These are phyloP conservation scores for Podarcis raffonei DNA, from an alignment of 2,113 vertebrate species.

Conservation along the genomic window DNA sequence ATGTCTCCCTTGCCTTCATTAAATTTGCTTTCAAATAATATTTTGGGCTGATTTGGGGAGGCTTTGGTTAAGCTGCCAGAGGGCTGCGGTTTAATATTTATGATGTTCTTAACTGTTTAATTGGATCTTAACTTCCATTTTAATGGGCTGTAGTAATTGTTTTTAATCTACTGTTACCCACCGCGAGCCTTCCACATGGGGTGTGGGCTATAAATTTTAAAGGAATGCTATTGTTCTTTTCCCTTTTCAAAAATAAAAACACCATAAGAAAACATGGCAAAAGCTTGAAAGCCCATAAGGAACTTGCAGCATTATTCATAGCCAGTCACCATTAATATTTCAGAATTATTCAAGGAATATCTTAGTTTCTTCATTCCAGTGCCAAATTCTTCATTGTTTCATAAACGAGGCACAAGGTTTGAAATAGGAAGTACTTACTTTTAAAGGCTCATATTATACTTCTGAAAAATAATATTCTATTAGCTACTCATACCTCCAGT, in stretches of 20 bases:
- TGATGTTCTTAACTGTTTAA: constrained; percentile 39
- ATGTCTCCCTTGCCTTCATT: not conserved
- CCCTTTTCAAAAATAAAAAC: constrained; percentile 11
- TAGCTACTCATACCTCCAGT: not conserved
- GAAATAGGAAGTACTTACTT: constrained; percentile 8
- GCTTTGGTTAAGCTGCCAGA: constrained; percentile 28
- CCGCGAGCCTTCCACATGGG: constrained; percentile 19
- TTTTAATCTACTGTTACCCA: constrained; percentile 33
- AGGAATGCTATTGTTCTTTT: constrained; percentile 7
- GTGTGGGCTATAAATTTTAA: constrained; percentile 21
- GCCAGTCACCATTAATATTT: not conserved
- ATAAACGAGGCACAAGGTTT: not conserved
- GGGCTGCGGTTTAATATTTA: constrained; percentile 28
- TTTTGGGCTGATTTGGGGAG: constrained; percentile 5
- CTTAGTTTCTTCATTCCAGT: not conserved
- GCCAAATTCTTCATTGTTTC: constrained; percentile 12
- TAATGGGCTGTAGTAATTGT: constrained; percentile 32
- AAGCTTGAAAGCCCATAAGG: not conserved
- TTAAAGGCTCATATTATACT: constrained; percentile 14
- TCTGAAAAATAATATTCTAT: constrained; percentile 44
- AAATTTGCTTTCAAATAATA: constrained; percentile 16
- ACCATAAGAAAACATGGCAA: not conserved
- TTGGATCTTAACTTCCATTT: constrained; percentile 33
- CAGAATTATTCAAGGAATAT: constrained; percentile 26
- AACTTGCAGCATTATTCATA: not conserved